phyloP scores from a whole-genome alignment of 2,113 vertebrate species.

The Python bivittatus region DNA sequence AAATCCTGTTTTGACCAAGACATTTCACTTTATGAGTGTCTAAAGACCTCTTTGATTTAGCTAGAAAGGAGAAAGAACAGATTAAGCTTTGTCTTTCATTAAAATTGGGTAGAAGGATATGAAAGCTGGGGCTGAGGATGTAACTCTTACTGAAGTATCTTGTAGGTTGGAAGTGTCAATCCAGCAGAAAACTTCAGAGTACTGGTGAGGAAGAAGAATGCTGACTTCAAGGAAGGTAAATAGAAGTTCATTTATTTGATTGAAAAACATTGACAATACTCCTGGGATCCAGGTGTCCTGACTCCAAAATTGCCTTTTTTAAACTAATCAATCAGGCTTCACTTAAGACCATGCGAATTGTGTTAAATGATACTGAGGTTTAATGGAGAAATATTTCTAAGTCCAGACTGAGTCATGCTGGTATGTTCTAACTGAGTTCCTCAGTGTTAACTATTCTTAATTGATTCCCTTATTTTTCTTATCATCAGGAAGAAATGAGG shows the following conservation, averaged over 20 bases:
- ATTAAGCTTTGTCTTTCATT: constrained; percentile 24
- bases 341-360: background rate
- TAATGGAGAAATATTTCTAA: background rate
- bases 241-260: background rate
- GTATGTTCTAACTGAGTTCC: background rate
- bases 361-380: background rate
- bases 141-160: constrained; percentile 23
- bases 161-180: constrained; percentile 92
- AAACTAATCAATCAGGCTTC: background rate
- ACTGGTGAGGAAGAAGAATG: constrained; percentile 82
- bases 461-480: background rate
- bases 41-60: constrained; percentile 8
- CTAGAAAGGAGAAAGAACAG: background rate
- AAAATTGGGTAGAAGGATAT: background rate
- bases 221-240: constrained; percentile 87
- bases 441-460: background rate
- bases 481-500: background rate
- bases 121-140: background rate
- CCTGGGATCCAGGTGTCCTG: background rate
- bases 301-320: background rate
- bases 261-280: background rate
- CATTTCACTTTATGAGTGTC: background rate
- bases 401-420: background rate
- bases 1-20: constrained; percentile 23
- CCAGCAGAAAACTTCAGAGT: constrained; percentile 85